These are phyloP conservation scores for Lasioglossum marginatum DNA, from an alignment of 2,888 invertebrate species.

Conservation along the genomic window DNA sequence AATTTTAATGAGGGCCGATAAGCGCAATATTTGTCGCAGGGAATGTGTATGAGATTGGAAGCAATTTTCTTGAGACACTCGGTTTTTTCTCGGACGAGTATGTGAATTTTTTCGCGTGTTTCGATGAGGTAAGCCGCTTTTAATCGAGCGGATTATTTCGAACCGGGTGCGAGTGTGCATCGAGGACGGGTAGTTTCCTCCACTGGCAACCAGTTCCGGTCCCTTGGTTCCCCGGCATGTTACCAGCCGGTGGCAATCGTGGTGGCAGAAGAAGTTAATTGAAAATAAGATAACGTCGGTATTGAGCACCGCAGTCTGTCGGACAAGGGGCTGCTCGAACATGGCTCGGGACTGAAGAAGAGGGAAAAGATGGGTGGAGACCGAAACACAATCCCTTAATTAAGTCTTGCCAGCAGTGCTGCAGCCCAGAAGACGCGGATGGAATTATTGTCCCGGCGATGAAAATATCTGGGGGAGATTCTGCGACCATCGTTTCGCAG, in stretches of 20 bases:
- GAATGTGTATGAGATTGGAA: neutral
- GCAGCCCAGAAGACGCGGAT: slow-evolving; percentile 48
- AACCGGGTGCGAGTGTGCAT: slow-evolving; percentile 1
- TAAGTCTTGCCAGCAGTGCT: slow-evolving; percentile 58
- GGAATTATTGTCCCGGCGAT: slow-evolving; percentile 59
- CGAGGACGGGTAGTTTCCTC: slow-evolving; percentile 21
- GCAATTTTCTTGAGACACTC: neutral
- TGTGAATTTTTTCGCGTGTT: neutral
- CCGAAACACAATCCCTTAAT: slow-evolving; percentile 68
- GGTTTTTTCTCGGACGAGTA: neutral
- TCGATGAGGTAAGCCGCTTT: slow-evolving; percentile 14
- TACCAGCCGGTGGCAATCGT: slow-evolving; percentile 64
- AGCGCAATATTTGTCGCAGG: neutral
- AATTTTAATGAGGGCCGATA: neutral
- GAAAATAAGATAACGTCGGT: slow-evolving; percentile 70
- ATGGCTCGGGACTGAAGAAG: slow-evolving; percentile 37
- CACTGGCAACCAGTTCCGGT: slow-evolving; percentile 48
- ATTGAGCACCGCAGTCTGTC: slow-evolving; percentile 43
- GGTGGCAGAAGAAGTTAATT: slow-evolving; percentile 69
- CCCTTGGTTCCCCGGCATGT: slow-evolving; percentile 40
- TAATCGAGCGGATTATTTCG: slow-evolving; percentile 49
- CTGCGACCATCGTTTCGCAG: slow-evolving; percentile 18
- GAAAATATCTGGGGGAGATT: slow-evolving; percentile 45
- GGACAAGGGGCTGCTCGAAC: slow-evolving; percentile 18
- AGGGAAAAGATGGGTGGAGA: slow-evolving; percentile 35